phyloP scores from a whole-genome alignment of 2,797 vertebrate species.

The Siniperca undulata region DNA sequence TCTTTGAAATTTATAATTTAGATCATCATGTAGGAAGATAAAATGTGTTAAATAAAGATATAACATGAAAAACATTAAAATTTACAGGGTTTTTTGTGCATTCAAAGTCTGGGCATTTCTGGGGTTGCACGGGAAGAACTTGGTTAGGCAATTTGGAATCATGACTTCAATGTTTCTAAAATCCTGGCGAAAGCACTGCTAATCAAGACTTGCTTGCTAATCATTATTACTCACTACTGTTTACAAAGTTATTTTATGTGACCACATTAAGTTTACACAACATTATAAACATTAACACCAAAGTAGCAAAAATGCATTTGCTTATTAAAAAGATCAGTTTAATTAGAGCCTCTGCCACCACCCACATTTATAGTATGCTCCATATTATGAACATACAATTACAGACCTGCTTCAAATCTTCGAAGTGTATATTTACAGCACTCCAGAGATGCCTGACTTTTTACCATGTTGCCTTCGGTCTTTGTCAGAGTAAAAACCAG shows the following conservation, averaged over 20 bases:
- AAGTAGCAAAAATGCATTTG: slow-evolving; percentile 1
- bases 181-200: not conserved
- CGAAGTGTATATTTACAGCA: slow-evolving; percentile 5
- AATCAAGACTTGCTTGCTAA: not conserved
- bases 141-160: not conserved
- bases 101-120: not conserved
- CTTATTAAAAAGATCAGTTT: slow-evolving; percentile 2
- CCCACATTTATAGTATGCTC: not conserved
- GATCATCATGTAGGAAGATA: not conserved
- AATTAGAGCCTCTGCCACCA: slow-evolving; percentile 10
- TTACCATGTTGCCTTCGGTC: not conserved
- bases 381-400: not conserved
- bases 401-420: not conserved
- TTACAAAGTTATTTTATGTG: not conserved
- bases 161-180: not conserved
- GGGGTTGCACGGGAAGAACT: too few species aligned
- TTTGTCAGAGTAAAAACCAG: slow-evolving; percentile 25
- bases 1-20: not conserved
- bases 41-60: not conserved
- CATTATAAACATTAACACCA: not conserved
- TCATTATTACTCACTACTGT: not conserved
- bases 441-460: not conserved
- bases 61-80: not conserved
- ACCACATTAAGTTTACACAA: not conserved
- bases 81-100: not conserved